Percentiles rank a stretch among this genome's conserved stretches.
These are phyloP conservation scores for Choristoneura fumiferana DNA, from an alignment of 1,140 invertebrate genomes.

Conservation along the genomic window DNA sequence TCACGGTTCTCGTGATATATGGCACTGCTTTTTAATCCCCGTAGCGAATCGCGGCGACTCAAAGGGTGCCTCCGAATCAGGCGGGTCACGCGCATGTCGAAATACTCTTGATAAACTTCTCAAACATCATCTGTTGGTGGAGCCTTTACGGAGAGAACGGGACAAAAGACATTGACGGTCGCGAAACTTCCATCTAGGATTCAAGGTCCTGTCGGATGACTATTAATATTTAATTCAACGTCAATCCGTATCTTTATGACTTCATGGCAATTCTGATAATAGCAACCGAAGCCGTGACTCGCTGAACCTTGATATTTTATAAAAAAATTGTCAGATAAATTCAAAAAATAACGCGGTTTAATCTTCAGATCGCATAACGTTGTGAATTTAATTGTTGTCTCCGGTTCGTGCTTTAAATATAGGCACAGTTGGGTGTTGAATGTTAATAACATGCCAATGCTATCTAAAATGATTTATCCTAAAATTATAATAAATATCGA, in stretches of 20 bases:
- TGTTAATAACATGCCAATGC: too few species aligned
- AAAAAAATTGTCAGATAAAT: background rate
- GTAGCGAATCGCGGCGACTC: slow-evolving; percentile 21
- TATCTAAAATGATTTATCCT: too few species aligned
- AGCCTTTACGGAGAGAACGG: background rate
- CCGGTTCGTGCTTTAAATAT: too few species aligned
- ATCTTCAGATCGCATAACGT: background rate
- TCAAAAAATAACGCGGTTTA: background rate
- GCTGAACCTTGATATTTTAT: slow-evolving; percentile 4
- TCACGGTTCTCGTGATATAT: slow-evolving; percentile 17
- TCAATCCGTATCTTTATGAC: background rate
- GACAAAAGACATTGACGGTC: background rate
- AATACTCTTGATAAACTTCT: slow-evolving; percentile 20
- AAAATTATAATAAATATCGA: too few species aligned
- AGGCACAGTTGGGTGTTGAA: too few species aligned
- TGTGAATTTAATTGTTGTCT: background rate
- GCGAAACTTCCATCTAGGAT: background rate
- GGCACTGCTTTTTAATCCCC: slow-evolving; percentile 22
- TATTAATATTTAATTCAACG: background rate
- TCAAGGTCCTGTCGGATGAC: slow-evolving; percentile 2
- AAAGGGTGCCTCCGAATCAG: slow-evolving; percentile 16
- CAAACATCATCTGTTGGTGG: background rate
- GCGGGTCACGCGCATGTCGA: slow-evolving; percentile 14
- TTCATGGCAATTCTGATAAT: background rate
- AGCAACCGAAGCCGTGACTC: background rate